Conservation (phyloP, 2,888 invertebrate species). For the Agrochola lychnidis region DNA sequence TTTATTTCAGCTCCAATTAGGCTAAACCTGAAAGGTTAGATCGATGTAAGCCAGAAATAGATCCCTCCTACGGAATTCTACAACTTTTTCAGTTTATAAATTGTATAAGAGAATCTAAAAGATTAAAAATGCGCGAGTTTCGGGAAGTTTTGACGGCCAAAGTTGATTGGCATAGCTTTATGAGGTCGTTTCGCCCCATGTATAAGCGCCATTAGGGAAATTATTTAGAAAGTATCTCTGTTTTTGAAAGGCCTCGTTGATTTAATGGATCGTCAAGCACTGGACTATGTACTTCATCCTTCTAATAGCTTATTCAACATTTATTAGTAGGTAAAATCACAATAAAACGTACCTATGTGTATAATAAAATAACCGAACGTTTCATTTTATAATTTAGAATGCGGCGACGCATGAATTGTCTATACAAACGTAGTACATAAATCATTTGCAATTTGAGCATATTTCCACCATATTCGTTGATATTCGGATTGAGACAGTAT, state of each 20-base stretch:
- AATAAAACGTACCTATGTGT: background rate
- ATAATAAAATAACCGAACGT: background rate
- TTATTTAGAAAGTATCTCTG: slow-evolving; percentile 47
- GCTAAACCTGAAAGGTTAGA: slow-evolving; percentile 29
- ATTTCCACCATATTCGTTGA: no score
- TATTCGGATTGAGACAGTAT: no score
- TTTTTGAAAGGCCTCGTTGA: slow-evolving; percentile 23
- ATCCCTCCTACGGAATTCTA: slow-evolving; percentile 4
- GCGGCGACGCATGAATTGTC: no score
- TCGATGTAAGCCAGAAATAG: slow-evolving; percentile 35
- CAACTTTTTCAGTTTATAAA: slow-evolving; percentile 5
- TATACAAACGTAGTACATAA: no score
- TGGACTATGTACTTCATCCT: slow-evolving; percentile 8
- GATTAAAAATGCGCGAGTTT: slow-evolving; percentile 16
- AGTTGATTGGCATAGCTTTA: slow-evolving; percentile 38
- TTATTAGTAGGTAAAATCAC: slow-evolving; percentile 4
- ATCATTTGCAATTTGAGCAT: no score
- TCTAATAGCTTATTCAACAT: background rate
- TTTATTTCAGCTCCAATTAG: slow-evolving; percentile 38
- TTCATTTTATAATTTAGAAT: background rate
- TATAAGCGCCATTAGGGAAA: slow-evolving; percentile 47
- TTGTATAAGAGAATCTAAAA: background rate
- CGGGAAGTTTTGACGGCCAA: slow-evolving; percentile 20
- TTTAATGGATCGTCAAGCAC: slow-evolving; percentile 36
- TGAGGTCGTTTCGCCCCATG: slow-evolving; percentile 46